Evolutionary conservation across 2,888 invertebrate species (phyloP).

Genomic region (Rhagophthalmus giganteus): DNA sequence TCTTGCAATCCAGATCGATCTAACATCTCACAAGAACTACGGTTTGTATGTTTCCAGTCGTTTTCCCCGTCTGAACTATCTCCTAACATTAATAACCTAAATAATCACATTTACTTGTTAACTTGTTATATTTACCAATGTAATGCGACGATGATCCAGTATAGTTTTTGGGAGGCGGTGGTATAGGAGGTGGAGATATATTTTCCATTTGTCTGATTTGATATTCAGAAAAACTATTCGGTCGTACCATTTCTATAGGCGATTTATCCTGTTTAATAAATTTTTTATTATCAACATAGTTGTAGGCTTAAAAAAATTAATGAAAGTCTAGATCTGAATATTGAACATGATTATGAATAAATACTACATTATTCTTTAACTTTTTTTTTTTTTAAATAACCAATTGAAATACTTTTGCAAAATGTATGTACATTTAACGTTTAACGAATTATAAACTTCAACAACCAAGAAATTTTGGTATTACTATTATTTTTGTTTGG

Average conservation of each 20-base stretch:
- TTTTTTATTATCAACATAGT: slow-evolving; percentile 12
- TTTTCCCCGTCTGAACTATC: slow-evolving; percentile 60
- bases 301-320: too few species aligned
- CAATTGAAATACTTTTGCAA: too few species aligned
- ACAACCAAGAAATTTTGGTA: too few species aligned
- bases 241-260: slow-evolving; percentile 43
- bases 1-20: slow-evolving; percentile 56
- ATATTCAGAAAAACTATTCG: slow-evolving; percentile 48
- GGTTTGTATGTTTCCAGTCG: slow-evolving; percentile 40
- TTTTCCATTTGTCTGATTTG: slow-evolving; percentile 46
- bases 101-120: neutral
- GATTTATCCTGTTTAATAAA: slow-evolving; percentile 41
- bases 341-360: too few species aligned
- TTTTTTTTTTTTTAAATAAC: too few species aligned
- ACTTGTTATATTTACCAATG: slow-evolving; percentile 10
- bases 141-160: slow-evolving; percentile 32
- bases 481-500: too few species aligned
- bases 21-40: slow-evolving; percentile 53
- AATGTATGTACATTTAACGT: too few species aligned
- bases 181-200: slow-evolving; percentile 68
- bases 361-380: slow-evolving; percentile 1
- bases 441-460: too few species aligned
- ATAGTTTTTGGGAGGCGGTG: slow-evolving; percentile 67
- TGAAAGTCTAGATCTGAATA: too few species aligned
- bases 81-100: slow-evolving; percentile 46